A percentile compares a stretch with the other conserved stretches of the same genome.
These are phyloP conservation scores for Thomomys bottae DNA, from an alignment of 2,113 vertebrate genomes.

Conservation along the genomic window DNA sequence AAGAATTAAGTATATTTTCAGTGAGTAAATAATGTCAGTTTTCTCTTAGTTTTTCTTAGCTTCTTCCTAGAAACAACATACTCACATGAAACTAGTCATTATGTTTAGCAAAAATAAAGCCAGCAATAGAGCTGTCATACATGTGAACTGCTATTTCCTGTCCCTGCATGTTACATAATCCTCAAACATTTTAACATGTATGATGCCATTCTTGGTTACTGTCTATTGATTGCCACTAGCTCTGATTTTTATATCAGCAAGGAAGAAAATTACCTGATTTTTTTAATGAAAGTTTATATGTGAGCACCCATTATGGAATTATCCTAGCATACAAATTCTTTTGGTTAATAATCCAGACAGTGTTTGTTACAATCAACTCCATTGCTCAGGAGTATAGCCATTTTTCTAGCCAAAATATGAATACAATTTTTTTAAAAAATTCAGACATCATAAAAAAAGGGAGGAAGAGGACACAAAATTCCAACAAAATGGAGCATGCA, in stretches of 20 bases:
- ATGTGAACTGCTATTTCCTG: slow-evolving; percentile 53
- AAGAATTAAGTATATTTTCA: slow-evolving; percentile 44
- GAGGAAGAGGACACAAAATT: background rate
- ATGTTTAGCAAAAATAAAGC: slow-evolving; percentile 69
- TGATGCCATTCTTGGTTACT: slow-evolving; percentile 35
- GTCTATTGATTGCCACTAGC: slow-evolving; percentile 55
- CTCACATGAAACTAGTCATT: slow-evolving; percentile 68
- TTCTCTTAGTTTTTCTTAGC: slow-evolving; percentile 41
- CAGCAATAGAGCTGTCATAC: slow-evolving; percentile 63
- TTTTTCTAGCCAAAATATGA: slow-evolving; percentile 54
- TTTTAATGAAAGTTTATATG: slow-evolving; percentile 48
- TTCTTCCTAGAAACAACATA: slow-evolving; percentile 62
- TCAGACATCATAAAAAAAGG: background rate
- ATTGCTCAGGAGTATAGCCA: background rate
- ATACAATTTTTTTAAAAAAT: slow-evolving; percentile 62
- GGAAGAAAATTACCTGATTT: slow-evolving; percentile 56
- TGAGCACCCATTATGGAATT: slow-evolving; percentile 47
- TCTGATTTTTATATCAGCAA: slow-evolving; percentile 61
- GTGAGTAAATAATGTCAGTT: slow-evolving; percentile 41
- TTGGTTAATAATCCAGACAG: slow-evolving; percentile 50
- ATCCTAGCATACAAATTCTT: slow-evolving; percentile 40
- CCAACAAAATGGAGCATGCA: slow-evolving; percentile 33
- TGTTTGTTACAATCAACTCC: slow-evolving; percentile 24
- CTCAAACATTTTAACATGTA: slow-evolving; percentile 57
- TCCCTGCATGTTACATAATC: slow-evolving; percentile 32